These are phyloP conservation scores for Fabriciana adippe DNA, from an alignment of 2,888 invertebrate species.

Conservation along the genomic window DNA sequence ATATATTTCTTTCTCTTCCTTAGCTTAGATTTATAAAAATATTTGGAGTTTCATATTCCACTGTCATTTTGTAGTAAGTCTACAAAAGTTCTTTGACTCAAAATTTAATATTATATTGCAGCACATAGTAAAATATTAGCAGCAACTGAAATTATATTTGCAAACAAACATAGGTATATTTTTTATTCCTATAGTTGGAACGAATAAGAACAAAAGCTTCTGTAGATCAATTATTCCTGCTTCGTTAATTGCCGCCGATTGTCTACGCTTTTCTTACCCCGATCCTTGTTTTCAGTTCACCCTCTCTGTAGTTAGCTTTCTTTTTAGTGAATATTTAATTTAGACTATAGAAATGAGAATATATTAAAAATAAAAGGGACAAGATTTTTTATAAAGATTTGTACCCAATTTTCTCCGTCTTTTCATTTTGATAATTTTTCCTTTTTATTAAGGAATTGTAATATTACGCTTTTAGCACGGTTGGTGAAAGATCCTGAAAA, in stretches of 20 bases:
- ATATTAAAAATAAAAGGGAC: too few species aligned
- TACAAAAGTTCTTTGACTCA: neutral
- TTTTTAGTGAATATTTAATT: conserved; percentile 2
- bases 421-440: conserved; percentile 34
- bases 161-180: too few species aligned
- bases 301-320: conserved; percentile 1
- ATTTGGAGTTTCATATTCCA: neutral
- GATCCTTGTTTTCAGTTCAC: conserved; percentile 19
- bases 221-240: conserved; percentile 20
- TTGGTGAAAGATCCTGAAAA: conserved; percentile 55
- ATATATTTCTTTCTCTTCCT: neutral
- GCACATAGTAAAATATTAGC: neutral
- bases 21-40: neutral
- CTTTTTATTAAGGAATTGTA: conserved; percentile 35
- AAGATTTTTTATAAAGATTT: conserved; percentile 22
- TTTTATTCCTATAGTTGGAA: too few species aligned
- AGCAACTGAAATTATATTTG: too few species aligned
- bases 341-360: too few species aligned
- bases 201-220: neutral
- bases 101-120: too few species aligned
- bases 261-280: conserved; percentile 34
- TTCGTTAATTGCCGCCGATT: conserved; percentile 43
- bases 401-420: conserved; percentile 11
- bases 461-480: conserved; percentile 53
- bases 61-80: neutral